A percentile compares a stretch with the other conserved stretches of the same genome.
These are phyloP conservation scores for Lutjanus campechanus DNA, from an alignment of 2,797 vertebrate genomes.

Conservation along the genomic window DNA sequence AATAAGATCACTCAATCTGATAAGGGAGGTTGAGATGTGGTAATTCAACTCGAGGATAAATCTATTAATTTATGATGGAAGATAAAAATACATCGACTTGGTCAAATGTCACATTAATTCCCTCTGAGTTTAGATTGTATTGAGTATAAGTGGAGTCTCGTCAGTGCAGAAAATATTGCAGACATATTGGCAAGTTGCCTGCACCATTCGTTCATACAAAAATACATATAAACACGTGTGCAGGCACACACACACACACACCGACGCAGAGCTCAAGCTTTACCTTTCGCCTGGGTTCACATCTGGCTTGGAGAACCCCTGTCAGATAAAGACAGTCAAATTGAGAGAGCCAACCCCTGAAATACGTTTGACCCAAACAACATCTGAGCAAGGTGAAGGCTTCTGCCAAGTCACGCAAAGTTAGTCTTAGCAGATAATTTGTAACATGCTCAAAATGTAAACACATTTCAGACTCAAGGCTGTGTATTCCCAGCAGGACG, in stretches of 20 bases:
- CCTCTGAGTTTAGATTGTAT: conserved; percentile 48
- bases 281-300: conserved; percentile 81
- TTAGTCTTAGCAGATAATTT: conserved; percentile 88
- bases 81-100: conserved; percentile 46
- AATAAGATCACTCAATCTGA: conserved; percentile 46
- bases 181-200: conserved; percentile 65
- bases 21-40: conserved; percentile 42
- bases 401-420: conserved; percentile 91
- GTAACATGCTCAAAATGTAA: conserved; percentile 88
- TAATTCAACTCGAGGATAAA: conserved; percentile 51
- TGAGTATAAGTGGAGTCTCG: conserved; percentile 58
- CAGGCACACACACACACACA: conserved; percentile 41
- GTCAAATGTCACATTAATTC: conserved; percentile 58
- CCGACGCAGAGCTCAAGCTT: conserved; percentile 47
- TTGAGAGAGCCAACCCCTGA: conserved; percentile 83
- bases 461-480: conserved; percentile 84
- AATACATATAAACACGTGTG: conserved; percentile 23
- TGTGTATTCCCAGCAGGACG: conserved; percentile 73
- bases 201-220: conserved; percentile 35
- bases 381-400: conserved; percentile 85
- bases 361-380: conserved; percentile 87
- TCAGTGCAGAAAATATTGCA: conserved; percentile 41
- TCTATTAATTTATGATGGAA: conserved; percentile 47
- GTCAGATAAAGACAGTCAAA: conserved; percentile 84
- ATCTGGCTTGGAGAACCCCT: conserved; percentile 85